phyloP scores from a whole-genome alignment of 2,113 vertebrate genomes.

The Odontesthes bonariensis region DNA sequence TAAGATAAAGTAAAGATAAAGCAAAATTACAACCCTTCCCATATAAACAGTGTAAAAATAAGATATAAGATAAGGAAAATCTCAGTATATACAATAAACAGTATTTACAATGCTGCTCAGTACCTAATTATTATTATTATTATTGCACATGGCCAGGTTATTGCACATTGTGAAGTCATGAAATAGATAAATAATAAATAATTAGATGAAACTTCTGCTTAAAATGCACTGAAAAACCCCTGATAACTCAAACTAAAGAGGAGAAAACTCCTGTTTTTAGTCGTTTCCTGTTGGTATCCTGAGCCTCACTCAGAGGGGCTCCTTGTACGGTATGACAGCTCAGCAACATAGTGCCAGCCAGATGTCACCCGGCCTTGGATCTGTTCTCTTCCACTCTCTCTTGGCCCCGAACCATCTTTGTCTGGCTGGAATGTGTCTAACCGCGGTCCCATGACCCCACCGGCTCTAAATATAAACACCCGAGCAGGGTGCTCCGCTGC shows the following conservation, averaged over 20 bases:
- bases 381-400: conserved; percentile 23
- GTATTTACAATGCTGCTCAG: too few species aligned
- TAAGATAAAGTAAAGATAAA: too few species aligned
- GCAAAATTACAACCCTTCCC: too few species aligned
- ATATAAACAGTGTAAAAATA: too few species aligned
- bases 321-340: conserved; percentile 41
- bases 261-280: background rate
- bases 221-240: too few species aligned
- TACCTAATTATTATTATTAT: too few species aligned
- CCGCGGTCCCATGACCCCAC: conserved; percentile 55
- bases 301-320: conserved; percentile 14
- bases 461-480: conserved; percentile 70
- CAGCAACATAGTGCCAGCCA: conserved; percentile 32
- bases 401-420: conserved; percentile 66
- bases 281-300: conserved; percentile 16
- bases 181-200: too few species aligned
- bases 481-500: conserved; percentile 17
- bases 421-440: conserved; percentile 61
- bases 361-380: conserved; percentile 3
- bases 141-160: too few species aligned
- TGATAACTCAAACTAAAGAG: background rate
- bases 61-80: too few species aligned
- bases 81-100: too few species aligned
- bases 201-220: too few species aligned
- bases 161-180: too few species aligned